Base-by-base conservation (phyloP, 2,888 invertebrate species). In the Agonopterix heracliana region DNA sequence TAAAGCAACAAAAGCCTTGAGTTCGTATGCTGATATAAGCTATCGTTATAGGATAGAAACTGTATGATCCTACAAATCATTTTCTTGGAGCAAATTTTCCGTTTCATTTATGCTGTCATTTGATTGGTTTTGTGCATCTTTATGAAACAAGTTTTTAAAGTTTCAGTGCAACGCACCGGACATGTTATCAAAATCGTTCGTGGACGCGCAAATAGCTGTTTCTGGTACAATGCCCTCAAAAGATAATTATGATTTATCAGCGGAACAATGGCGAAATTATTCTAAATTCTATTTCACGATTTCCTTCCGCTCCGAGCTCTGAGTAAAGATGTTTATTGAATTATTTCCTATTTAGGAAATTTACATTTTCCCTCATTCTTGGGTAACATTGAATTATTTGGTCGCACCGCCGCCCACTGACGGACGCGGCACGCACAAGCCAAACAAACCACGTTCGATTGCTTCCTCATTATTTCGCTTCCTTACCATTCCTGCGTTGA, bases 151-250 rank as follows among this genome's bases (percentile, higher is more conserved):
- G n/a, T n/a, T 35, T 9, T 5, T 35, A 38, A 38, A n/a, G 38
- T 5, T 38, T 38, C n/a, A 38, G 38, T 10, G 38, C 47, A 44
- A 17, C 12, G 44, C 61, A 66, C 68, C 74, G 76, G 77, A 78
- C 66, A 66, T 57, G 66, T 71, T 78, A 78, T 77, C 74, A 61
- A 61, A 26, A 63, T 66, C 55, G 63, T 68, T 71, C 56, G 70
- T 71, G 68, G 70, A 71, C 60, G 68, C 65, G 64, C 66, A 61
- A 66, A 59, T 61, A 53, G 59, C 58, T 61, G 63, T 72, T 73
- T 68, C 62, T 74, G 63, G 74, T 73, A 67, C 76, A 74, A 63
- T 75, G 81, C 56, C 75, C 75, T 69, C 64, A 68, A 76, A 74
- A 74, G 78, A 82, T 80, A 79, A 74, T 64, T 60, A 51, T 61